These are phyloP conservation scores for Cephonodes hylas DNA, from an alignment of 2,888 invertebrate species.

Conservation along the genomic window DNA sequence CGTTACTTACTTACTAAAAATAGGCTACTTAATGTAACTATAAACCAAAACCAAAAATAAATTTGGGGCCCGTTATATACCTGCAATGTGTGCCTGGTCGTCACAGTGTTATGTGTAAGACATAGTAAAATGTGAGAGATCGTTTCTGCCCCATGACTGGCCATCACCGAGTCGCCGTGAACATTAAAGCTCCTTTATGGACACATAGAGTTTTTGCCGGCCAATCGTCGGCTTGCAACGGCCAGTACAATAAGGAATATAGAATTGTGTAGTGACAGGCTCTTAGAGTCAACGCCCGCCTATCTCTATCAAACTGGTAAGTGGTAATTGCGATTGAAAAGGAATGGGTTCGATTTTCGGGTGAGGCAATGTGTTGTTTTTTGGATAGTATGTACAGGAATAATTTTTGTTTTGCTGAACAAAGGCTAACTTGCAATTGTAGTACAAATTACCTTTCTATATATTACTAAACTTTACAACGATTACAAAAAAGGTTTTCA, in stretches of 20 bases:
- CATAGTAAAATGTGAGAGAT: conserved; percentile 52
- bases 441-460: no score
- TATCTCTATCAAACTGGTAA: no score
- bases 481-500: no score
- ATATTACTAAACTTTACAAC: no score
- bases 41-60: not conserved
- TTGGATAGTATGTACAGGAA: no score
- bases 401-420: no score
- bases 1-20: no score
- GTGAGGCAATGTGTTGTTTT: no score
- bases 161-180: conserved; percentile 19
- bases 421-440: no score
- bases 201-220: conserved; percentile 3
- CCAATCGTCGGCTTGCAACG: not conserved
- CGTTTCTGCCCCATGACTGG: conserved; percentile 32
- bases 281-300: conserved; percentile 1
- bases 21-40: no score
- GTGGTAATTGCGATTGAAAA: not conserved
- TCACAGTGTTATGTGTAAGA: conserved; percentile 19
- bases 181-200: conserved; percentile 12
- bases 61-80: not conserved
- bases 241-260: not conserved
- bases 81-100: not conserved
- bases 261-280: not conserved
- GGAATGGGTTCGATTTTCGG: not conserved